phyloP scores from a whole-genome alignment of 2,113 vertebrate genomes.

The Cochlearius cochlearius region DNA sequence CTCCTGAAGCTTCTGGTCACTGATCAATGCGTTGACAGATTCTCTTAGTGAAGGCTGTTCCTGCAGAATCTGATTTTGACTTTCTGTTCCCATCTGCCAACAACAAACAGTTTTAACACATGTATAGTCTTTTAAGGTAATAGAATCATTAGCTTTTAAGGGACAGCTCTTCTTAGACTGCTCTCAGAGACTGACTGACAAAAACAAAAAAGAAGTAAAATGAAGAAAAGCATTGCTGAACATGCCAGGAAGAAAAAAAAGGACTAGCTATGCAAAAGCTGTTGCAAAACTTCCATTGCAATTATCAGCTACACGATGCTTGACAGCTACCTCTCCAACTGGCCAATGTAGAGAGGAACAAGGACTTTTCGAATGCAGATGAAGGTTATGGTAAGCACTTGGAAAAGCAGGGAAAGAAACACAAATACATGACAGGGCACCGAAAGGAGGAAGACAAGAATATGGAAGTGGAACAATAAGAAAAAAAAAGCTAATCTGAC shows the following conservation, averaged over 20 bases:
- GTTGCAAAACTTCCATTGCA: neutral
- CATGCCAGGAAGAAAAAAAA: neutral
- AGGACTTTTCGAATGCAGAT: neutral
- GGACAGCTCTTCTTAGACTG: neutral
- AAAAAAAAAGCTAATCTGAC: neutral
- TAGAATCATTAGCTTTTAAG: neutral
- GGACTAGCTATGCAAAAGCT: neutral
- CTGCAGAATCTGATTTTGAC: constrained; percentile 84
- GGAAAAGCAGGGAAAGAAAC: neutral
- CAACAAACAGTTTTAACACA: neutral
- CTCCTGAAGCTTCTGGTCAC: constrained; percentile 94
- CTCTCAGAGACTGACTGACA: neutral
- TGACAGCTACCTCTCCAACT: neutral
- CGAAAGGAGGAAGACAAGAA: neutral
- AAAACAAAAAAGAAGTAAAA: neutral
- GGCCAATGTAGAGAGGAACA: neutral
- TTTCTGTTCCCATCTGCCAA: constrained; percentile 88
- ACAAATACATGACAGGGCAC: neutral
- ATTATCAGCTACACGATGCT: neutral
- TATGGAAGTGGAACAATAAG: neutral
- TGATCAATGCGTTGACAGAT: constrained; percentile 86
- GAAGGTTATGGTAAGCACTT: neutral
- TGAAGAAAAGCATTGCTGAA: neutral
- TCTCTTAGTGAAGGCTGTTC: constrained; percentile 86
- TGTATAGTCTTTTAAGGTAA: neutral